A percentile compares a stretch with the other conserved stretches of the same genome.
These are phyloP conservation scores for human DNA, from an alignment of 2,113 vertebrate genomes.

Conservation along the genomic window DNA sequence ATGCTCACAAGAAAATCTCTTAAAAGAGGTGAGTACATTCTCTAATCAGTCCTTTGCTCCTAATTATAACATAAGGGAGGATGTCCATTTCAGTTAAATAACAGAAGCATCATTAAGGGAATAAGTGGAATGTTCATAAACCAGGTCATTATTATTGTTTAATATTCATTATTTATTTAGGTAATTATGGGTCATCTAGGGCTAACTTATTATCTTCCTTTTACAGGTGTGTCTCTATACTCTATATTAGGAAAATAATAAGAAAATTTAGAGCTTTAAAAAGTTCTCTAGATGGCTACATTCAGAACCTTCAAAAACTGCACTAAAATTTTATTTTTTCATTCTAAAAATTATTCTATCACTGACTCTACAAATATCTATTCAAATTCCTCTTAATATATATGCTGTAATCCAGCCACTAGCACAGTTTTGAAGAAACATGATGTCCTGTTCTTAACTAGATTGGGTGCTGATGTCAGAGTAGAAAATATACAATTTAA, in stretches of 20 bases:
- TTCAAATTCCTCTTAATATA: not conserved
- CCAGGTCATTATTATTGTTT: not conserved
- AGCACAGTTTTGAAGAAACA: not conserved
- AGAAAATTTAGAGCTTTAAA: not conserved
- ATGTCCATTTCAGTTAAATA: not conserved
- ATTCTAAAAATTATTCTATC: not conserved
- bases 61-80: not conserved
- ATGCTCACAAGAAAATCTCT: not conserved
- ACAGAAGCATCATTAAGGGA: not conserved
- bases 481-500: not conserved
- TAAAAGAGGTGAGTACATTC: not conserved
- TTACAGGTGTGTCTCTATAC: not conserved
- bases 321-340: not conserved
- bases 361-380: not conserved
- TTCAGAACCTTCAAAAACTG: not conserved
- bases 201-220: not conserved
- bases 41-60: not conserved
- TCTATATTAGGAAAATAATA: not conserved
- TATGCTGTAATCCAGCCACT: not conserved
- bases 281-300: not conserved
- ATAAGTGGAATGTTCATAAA: not conserved
- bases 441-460: not conserved
- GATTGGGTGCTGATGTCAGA: not conserved
- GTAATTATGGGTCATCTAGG: not conserved
- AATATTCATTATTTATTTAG: not conserved